These are phyloP conservation scores for Idaea biselata DNA, from an alignment of 2,888 invertebrate genomes.

Conservation along the genomic window DNA sequence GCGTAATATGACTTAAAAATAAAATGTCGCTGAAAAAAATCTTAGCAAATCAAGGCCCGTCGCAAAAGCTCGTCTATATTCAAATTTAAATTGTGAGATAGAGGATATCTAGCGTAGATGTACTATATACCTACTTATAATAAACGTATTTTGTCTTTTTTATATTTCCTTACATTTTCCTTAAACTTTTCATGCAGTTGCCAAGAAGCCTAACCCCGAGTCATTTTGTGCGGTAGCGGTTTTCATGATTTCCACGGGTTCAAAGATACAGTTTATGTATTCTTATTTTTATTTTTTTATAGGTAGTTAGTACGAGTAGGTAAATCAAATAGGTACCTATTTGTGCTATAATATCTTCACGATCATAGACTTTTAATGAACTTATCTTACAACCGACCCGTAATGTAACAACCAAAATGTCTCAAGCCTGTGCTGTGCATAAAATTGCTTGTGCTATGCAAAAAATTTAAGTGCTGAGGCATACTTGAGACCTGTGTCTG, in stretches of 20 bases:
- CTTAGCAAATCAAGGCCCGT: slow-evolving; percentile 23
- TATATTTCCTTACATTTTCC: neutral
- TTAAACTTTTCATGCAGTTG: neutral
- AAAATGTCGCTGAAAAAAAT: neutral
- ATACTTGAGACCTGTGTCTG: too few species aligned
- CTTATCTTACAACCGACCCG: too few species aligned
- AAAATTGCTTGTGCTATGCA: too few species aligned
- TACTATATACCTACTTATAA: slow-evolving; percentile 1
- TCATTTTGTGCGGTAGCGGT: neutral
- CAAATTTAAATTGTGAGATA: slow-evolving; percentile 44
- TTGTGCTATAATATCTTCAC: too few species aligned
- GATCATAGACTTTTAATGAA: too few species aligned
- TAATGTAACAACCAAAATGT: too few species aligned
- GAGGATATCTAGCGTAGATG: slow-evolving; percentile 8
- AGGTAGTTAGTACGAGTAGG: too few species aligned
- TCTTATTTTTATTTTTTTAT: too few species aligned
- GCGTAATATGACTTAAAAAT: slow-evolving; percentile 6
- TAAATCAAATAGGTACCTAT: too few species aligned
- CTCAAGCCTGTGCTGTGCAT: too few species aligned
- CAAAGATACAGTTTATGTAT: neutral
- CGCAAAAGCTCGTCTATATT: slow-evolving; percentile 39
- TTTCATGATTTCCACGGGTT: neutral
- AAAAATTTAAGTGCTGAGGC: too few species aligned
- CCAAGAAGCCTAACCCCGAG: neutral
- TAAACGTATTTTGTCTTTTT: slow-evolving; percentile 1